A percentile compares a stretch with the other conserved stretches of the same genome.
phyloP scores from a whole-genome alignment of 53 echinoderm and acorn worm species.

The Pentamera pediparva region DNA sequence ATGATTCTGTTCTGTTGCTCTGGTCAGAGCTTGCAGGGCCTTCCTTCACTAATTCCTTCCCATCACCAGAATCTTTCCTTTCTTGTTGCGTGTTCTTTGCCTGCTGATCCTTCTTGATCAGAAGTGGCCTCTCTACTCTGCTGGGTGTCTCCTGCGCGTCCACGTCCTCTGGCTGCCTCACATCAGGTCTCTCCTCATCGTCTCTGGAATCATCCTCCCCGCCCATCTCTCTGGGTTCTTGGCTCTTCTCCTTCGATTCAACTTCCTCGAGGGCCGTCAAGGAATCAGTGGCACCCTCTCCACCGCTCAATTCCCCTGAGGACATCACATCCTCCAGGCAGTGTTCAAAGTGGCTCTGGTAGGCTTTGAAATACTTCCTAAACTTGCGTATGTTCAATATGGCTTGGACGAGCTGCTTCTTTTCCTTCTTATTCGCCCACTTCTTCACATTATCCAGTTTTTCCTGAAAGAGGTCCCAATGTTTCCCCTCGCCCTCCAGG shows the following conservation, averaged over 20 bases:
- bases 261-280: slow-evolving; percentile 7
- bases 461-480: not conserved
- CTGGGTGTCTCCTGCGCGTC: no score
- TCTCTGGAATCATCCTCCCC: slow-evolving; percentile 1
- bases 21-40: no score
- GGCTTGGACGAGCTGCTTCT: slow-evolving; percentile 28
- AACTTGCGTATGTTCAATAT: slow-evolving; percentile 5
- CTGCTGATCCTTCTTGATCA: not conserved
- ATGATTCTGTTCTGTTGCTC: no score
- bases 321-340: slow-evolving; percentile 16
- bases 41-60: no score
- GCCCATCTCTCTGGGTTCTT: no score
- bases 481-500: not conserved
- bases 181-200: no score
- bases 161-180: no score
- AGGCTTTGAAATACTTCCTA: slow-evolving; percentile 23
- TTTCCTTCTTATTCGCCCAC: not conserved
- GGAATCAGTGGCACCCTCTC: not conserved
- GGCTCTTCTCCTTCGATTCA: not conserved
- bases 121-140: not conserved
- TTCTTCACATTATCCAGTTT: not conserved
- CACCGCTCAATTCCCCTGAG: slow-evolving; percentile 7
- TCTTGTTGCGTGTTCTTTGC: not conserved
- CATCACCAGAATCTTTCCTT: not conserved
- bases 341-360: slow-evolving; percentile 17